These are phyloP conservation scores for Conops quadrifasciatus DNA, from an alignment of 2,888 invertebrate genomes.

Conservation along the genomic window DNA sequence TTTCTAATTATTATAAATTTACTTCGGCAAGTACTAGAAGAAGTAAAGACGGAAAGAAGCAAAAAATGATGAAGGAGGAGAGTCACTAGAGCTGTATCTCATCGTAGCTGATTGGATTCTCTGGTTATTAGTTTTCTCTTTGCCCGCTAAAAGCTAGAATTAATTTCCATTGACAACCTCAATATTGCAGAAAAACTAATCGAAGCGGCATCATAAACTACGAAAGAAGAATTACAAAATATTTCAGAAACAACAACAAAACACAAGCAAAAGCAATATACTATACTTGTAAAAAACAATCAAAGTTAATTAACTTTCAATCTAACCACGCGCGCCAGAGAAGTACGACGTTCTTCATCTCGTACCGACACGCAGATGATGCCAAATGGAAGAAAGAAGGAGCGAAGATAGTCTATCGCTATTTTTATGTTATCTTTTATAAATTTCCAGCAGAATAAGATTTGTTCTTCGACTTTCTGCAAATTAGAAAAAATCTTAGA, in stretches of 20 bases:
- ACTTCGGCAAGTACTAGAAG: too few species aligned
- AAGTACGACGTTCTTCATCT: too few species aligned
- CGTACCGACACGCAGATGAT: too few species aligned
- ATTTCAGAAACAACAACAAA: slow-evolving; percentile 18
- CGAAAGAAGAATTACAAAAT: slow-evolving; percentile 4
- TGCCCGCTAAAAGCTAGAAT: slow-evolving; percentile 28
- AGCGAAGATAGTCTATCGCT: too few species aligned
- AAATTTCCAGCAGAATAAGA: too few species aligned
- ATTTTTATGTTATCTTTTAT: too few species aligned
- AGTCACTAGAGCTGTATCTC: background rate
- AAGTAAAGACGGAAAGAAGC: background rate
- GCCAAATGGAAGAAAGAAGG: too few species aligned
- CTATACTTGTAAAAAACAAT: too few species aligned
- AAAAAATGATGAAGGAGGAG: background rate
- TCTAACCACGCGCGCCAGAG: background rate
- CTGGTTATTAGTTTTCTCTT: background rate
- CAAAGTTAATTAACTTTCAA: slow-evolving; percentile 36
- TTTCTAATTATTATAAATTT: too few species aligned
- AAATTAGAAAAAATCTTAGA: too few species aligned
- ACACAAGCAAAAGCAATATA: slow-evolving; percentile 23
- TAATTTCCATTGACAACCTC: slow-evolving; percentile 38
- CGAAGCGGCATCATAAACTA: slow-evolving; percentile 15
- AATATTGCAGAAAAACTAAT: slow-evolving; percentile 27
- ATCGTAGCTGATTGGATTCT: background rate
- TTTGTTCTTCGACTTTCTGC: too few species aligned